phyloP scores from a whole-genome alignment of 2,113 vertebrate genomes.

The Amphiprion ocellaris region DNA sequence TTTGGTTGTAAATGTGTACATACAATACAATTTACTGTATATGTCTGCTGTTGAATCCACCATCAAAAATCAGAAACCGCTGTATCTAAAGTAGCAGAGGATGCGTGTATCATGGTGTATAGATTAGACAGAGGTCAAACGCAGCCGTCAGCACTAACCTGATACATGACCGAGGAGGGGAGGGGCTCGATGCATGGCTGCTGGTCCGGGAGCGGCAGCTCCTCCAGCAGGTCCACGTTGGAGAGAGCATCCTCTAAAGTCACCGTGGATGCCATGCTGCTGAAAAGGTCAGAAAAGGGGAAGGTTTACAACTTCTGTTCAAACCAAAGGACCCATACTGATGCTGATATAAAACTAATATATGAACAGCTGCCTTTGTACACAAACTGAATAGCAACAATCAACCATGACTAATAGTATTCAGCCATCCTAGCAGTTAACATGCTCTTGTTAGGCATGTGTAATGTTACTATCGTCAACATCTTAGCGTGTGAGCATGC shows the following conservation, averaged over 20 bases:
- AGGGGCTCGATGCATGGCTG: constrained; percentile 98
- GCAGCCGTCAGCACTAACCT: constrained; percentile 81
- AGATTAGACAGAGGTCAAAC: neutral
- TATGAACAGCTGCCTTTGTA: neutral
- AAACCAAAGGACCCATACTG: neutral
- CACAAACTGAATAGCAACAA: neutral
- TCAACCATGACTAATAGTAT: neutral
- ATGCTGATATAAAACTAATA: neutral
- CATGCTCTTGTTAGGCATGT: neutral
- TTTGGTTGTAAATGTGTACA: too few species aligned
- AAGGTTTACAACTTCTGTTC: neutral
- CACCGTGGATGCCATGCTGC: constrained; percentile 93
- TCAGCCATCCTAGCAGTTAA: neutral
- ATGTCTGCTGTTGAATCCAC: too few species aligned
- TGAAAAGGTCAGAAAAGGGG: constrained; percentile 6
- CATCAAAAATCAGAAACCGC: too few species aligned
- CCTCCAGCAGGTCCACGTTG: constrained; percentile 98
- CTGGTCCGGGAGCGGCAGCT: constrained; percentile 96
- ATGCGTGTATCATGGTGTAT: too few species aligned
- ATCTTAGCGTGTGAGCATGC: too few species aligned
- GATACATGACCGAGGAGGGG: constrained; percentile 95
- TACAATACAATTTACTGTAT: too few species aligned
- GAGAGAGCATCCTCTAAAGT: constrained; percentile 97
- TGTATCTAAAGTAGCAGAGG: too few species aligned
- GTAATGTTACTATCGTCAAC: too few species aligned